Evolutionary conservation across 2,888 invertebrate species (phyloP).

Genomic region (Sminthurides aquaticus): DNA sequence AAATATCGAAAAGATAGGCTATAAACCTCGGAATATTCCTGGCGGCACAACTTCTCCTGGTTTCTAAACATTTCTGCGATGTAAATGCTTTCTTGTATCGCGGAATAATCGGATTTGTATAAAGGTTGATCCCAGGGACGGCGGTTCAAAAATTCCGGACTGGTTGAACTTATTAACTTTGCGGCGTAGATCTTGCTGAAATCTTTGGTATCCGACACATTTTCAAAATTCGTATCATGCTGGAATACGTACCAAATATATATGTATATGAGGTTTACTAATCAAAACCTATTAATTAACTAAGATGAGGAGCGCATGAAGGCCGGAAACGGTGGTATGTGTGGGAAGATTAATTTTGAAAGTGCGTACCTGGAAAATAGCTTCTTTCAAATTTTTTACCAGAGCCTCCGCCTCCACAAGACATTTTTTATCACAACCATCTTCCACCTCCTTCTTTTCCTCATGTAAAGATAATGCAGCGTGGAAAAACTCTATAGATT

Average conservation of each 20-base stretch:
- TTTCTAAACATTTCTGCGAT: constrained; percentile 6
- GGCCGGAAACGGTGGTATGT: not conserved
- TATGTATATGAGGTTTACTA: too few species aligned
- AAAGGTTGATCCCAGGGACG: not conserved
- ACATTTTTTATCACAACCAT: not conserved
- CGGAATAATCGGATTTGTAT: not conserved
- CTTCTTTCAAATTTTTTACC: not conserved
- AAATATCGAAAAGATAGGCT: too few species aligned
- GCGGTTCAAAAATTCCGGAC: not conserved
- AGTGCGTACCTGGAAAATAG: not conserved
- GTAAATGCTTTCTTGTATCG: constrained; percentile 3
- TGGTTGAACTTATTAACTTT: not conserved
- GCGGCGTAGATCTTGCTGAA: not conserved
- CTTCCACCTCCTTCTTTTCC: not conserved
- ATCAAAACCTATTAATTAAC: too few species aligned
- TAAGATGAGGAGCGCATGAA: too few species aligned
- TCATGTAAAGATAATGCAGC: not conserved
- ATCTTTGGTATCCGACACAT: not conserved
- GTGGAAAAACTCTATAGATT: constrained; percentile 1
- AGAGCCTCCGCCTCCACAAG: not conserved
- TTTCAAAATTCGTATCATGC: constrained; percentile 13
- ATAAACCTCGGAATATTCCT: constrained; percentile 9
- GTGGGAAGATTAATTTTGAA: not conserved
- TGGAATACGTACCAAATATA: too few species aligned
- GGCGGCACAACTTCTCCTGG: constrained; percentile 4